Base-by-base conservation (phyloP, 1,140 invertebrate species). In the Neelides sp. region DNA sequence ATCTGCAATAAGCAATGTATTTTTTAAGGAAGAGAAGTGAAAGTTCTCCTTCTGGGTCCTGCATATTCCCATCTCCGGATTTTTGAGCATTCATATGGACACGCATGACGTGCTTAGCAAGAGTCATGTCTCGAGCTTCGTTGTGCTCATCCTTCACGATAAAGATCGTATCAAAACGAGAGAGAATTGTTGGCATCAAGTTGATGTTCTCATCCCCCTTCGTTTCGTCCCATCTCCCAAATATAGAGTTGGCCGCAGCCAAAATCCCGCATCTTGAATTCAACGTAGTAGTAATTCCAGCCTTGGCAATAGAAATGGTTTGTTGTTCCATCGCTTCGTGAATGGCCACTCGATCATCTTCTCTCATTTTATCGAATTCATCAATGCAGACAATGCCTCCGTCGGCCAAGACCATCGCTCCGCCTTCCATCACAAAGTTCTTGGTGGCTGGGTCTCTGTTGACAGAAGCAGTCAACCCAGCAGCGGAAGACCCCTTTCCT, bases 321-420 rank as follows among this genome's bases (percentile, higher is more conserved):
- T 99, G 96, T 64, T 99, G 96, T 69, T 99, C 96, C 96, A 99
- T 99, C 27, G 95, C 96, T 72, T 99, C 96, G 65, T 99, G 96
- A 66, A 99, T 99, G 17, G 95, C 95, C 2, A 98, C 95, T 59
- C 95, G 74, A 68, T 99, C 96, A 67, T 98, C 94, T 71, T 99
- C 95, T 55, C 90, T 78, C 96, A 99, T 99, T 72, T 99, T 99
- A 70, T 99, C 96, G 71, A 99, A 99, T 68, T 99, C 96, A 68
- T 99, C 96, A 67, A 99, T 99, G 66, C 95, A 99, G 1, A 98
- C 94, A 8, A 98, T 92, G 30, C 96, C 96, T 27, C 94, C 94
- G 73, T 99, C 96, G 22, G 96, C 96, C 28, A 99, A 69, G 2
- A 99, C 96, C 95, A 99, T 98, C 7, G 96, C 96, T 27, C 96